Evolutionary conservation across 2,113 vertebrate species (phyloP).

Genomic region (Laterallus jamaicensis): DNA sequence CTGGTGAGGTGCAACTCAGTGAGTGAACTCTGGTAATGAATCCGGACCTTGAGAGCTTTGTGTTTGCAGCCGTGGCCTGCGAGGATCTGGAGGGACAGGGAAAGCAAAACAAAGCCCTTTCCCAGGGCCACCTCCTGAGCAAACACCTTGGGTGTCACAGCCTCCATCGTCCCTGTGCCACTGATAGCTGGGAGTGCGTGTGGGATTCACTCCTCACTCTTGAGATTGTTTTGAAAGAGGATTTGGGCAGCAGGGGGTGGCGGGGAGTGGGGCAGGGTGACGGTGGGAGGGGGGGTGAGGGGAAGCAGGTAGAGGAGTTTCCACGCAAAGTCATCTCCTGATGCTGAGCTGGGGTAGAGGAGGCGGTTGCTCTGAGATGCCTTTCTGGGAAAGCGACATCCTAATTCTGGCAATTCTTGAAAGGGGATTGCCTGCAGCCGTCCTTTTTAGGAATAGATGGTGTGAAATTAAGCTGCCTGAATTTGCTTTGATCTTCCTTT

Average conservation of each 20-base stretch:
- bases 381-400: not conserved
- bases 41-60: not conserved
- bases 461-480: not conserved
- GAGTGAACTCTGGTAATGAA: fast-evolving
- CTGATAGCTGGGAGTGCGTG: not conserved
- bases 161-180: not conserved
- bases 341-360: not conserved
- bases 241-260: too few relatives aligned
- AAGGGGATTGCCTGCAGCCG: not conserved
- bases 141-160: not conserved
- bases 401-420: not conserved
- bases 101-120: not conserved
- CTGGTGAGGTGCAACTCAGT: too few relatives aligned
- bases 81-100: not conserved
- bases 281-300: not conserved
- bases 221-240: not conserved
- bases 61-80: not conserved
- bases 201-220: not conserved
- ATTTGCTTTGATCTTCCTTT: conserved; percentile 2
- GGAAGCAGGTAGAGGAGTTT: not conserved
- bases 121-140: not conserved
- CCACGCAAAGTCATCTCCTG: fast-evolving
- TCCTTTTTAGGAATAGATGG: not conserved
- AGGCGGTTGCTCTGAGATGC: not conserved
- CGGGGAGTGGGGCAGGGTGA: too few relatives aligned